Conservation (phyloP, 2,888 invertebrate genomes). For the Tanypteryx hageni region DNA sequence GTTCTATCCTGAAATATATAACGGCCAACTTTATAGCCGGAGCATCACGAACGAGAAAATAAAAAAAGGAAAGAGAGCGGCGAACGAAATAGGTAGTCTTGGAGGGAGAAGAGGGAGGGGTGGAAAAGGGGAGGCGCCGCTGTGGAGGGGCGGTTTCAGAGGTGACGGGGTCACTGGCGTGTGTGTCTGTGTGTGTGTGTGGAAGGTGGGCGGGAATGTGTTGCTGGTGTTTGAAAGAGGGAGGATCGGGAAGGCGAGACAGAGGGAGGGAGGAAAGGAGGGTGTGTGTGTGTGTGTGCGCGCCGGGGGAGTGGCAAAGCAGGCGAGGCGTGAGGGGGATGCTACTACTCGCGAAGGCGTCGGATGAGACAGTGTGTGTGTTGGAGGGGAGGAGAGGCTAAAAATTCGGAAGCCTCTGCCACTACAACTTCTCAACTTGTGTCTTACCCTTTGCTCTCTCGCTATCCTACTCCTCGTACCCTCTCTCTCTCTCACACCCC, state of each 20-base stretch:
- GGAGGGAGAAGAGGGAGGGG: background rate
- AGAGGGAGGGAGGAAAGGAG: background rate
- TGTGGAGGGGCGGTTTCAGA: background rate
- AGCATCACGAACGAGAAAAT: too few species aligned
- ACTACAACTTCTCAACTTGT: constrained; percentile 64
- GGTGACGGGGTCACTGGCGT: background rate
- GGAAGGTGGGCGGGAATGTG: too few species aligned
- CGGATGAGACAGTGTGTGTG: background rate
- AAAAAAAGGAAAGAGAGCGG: too few species aligned
- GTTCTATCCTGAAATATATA: too few species aligned
- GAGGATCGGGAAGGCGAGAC: too few species aligned
- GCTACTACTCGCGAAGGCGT: too few species aligned
- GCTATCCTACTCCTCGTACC: background rate
- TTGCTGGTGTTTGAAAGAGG: background rate
- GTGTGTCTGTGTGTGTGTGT: background rate
- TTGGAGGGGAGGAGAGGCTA: background rate
- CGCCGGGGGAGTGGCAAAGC: background rate
- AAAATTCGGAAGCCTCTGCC: constrained; percentile 59
- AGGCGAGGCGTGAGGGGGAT: background rate
- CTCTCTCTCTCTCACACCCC: background rate
- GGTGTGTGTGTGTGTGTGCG: background rate
- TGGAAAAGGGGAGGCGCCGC: background rate
- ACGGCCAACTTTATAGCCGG: too few species aligned
- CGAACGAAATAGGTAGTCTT: background rate
- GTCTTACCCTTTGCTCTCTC: constrained; percentile 31